Conservation (phyloP, 2,888 invertebrate genomes). For the Drosophila kanekoi region DNA sequence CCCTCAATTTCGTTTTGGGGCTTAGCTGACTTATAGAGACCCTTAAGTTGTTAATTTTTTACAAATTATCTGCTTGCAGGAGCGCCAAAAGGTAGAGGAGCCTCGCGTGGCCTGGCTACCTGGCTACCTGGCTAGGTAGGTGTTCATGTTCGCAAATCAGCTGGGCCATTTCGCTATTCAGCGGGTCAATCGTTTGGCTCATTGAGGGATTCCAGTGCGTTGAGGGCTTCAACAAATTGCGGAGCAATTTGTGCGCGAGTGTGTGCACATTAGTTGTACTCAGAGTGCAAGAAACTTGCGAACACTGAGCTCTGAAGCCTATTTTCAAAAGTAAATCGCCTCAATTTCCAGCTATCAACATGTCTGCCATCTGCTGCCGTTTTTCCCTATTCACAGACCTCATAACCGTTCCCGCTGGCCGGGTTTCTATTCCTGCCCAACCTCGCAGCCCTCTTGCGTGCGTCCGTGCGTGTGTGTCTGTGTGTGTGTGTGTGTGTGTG, state of each 20-base stretch:
- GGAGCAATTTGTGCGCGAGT: background rate
- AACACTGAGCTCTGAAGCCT: constrained; percentile 37
- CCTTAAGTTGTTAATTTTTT: constrained; percentile 37
- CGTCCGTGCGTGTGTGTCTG: constrained; percentile 19
- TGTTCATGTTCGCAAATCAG: constrained; percentile 18
- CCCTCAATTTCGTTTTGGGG: constrained; percentile 9
- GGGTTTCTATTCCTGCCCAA: constrained; percentile 11
- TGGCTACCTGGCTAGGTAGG: no score
- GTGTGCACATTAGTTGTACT: constrained; percentile 2
- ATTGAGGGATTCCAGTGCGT: constrained; percentile 6
- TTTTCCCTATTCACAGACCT: constrained; percentile 7
- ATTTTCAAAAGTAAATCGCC: constrained; percentile 74
- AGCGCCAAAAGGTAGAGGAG: background rate
- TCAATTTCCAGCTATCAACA: constrained; percentile 80
- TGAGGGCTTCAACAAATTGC: constrained; percentile 30
- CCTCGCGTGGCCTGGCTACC: background rate
- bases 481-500: constrained; percentile 6
- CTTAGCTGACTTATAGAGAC: background rate
- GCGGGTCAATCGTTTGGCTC: constrained; percentile 27
- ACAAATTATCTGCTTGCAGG: constrained; percentile 30
- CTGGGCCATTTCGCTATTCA: constrained; percentile 22
- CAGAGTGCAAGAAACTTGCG: constrained; percentile 46
- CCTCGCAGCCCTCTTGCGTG: constrained; percentile 27
- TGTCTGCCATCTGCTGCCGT: constrained; percentile 64
- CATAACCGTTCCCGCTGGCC: background rate